Conservation (phyloP, 2,113 vertebrate genomes). For the Rhinichthys klamathensis region DNA sequence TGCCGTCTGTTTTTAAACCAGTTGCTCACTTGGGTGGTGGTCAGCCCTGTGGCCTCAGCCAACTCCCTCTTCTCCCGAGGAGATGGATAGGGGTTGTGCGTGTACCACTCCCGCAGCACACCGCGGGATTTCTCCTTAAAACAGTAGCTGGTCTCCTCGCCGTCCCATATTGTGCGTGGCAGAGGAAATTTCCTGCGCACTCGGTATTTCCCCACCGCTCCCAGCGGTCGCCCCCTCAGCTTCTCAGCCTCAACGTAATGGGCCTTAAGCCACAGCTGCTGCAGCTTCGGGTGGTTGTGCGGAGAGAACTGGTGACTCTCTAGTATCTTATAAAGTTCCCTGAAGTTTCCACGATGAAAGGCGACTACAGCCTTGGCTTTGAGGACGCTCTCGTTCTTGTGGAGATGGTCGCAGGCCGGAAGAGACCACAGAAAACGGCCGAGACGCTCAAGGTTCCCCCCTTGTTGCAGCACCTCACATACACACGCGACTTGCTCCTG, state of each 20-base stretch:
- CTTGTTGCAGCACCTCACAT: conserved; percentile 97
- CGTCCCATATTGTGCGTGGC: conserved; percentile 98
- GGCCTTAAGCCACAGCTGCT: conserved; percentile 98
- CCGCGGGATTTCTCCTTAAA: conserved; percentile 98
- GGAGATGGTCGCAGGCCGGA: conserved; percentile 97
- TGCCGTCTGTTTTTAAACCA: conserved; percentile 99
- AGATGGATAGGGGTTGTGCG: conserved; percentile 97
- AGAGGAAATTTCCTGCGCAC: conserved; percentile 97
- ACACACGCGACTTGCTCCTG: conserved; percentile 99
- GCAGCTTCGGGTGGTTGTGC: conserved; percentile 97
- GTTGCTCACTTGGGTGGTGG: conserved; percentile 99
- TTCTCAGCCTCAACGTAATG: conserved; percentile 99
- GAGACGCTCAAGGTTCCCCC: conserved; percentile 94
- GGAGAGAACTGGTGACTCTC: conserved; percentile 98
- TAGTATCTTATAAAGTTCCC: conserved; percentile 98
- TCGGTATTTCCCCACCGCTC: conserved; percentile 95
- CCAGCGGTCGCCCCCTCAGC: conserved; percentile 92
- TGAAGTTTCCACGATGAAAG: conserved; percentile 97
- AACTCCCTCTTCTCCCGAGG: conserved; percentile 96
- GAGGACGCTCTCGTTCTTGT: conserved; percentile 98
- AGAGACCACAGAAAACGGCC: conserved; percentile 98
- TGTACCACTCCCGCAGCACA: conserved; percentile 97
- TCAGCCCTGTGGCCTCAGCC: conserved; percentile 97
- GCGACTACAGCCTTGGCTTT: conserved; percentile 99
- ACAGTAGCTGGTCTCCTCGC: conserved; percentile 99